phyloP scores from a whole-genome alignment of 2,888 invertebrate species.

The Xanthostigma xanthostigma region DNA sequence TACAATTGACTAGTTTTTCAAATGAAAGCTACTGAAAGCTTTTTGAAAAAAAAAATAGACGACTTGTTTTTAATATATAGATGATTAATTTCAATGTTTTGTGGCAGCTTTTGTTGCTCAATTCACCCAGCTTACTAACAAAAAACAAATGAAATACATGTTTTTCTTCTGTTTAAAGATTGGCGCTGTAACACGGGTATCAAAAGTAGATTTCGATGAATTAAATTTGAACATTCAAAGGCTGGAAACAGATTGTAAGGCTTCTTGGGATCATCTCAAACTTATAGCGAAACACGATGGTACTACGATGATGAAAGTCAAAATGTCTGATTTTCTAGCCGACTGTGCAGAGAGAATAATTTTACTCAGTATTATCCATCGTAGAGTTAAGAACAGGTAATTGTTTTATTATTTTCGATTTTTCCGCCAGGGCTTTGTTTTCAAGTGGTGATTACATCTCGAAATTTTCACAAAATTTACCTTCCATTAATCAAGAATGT shows the following conservation, averaged over 20 bases:
- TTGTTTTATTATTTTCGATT: neutral
- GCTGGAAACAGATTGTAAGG: slow-evolving; percentile 91
- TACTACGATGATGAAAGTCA: slow-evolving; percentile 74
- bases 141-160: too few species aligned
- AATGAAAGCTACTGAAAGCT: too few species aligned
- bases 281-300: slow-evolving; percentile 91
- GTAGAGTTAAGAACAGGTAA: slow-evolving; percentile 78
- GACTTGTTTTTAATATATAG: neutral
- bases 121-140: too few species aligned
- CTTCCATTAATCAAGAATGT: too few species aligned
- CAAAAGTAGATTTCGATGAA: slow-evolving; percentile 92
- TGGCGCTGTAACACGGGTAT: slow-evolving; percentile 78
- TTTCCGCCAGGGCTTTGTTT: too few species aligned
- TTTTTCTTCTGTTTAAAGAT: slow-evolving; percentile 36
- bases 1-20: too few species aligned
- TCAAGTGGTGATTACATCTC: too few species aligned
- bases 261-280: slow-evolving; percentile 92
- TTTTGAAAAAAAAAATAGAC: too few species aligned
- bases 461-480: too few species aligned
- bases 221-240: slow-evolving; percentile 69
- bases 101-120: too few species aligned
- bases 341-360: slow-evolving; percentile 97
- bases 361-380: slow-evolving; percentile 78
- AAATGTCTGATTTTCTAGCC: slow-evolving; percentile 88
- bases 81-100: neutral